A percentile compares a stretch with the other conserved stretches of the same genome.
phyloP scores from a whole-genome alignment of 2,888 invertebrate genomes.

The Apotomis betuletana region DNA sequence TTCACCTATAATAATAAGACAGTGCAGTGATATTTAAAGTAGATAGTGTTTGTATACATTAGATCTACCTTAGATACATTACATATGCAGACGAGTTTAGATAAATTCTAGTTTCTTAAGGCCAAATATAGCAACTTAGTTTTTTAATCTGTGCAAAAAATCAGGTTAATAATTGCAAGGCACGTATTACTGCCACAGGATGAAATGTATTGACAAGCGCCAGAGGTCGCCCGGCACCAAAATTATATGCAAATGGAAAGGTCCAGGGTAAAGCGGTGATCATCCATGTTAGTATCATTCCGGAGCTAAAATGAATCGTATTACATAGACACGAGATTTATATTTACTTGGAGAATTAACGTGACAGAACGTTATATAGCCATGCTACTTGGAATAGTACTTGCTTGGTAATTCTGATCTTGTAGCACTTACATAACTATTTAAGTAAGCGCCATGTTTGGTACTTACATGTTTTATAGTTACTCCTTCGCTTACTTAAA shows the following conservation, averaged over 20 bases:
- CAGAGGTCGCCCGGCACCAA: constrained; percentile 59
- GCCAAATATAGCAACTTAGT: not conserved
- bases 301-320: not conserved
- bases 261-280: not conserved
- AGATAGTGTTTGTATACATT: no score
- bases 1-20: no score
- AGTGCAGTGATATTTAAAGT: no score
- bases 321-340: not conserved
- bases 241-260: constrained; percentile 60
- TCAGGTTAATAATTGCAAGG: constrained; percentile 31
- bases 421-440: constrained; percentile 15
- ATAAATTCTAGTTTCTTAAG: no score
- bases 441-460: not conserved
- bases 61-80: no score
- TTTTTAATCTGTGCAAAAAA: constrained; percentile 11
- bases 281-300: not conserved
- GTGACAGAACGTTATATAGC: not conserved
- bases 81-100: no score
- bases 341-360: not conserved
- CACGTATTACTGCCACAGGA: constrained; percentile 47
- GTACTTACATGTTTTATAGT: not conserved
- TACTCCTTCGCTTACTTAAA: not conserved
- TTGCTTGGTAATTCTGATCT: constrained; percentile 16
- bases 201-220: constrained; percentile 51
- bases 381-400: not conserved